Percentiles rank a stretch among this genome's conserved stretches.
Evolutionary conservation across 2,888 invertebrate species (phyloP).

Genomic region (Platynereis dumerilii): DNA sequence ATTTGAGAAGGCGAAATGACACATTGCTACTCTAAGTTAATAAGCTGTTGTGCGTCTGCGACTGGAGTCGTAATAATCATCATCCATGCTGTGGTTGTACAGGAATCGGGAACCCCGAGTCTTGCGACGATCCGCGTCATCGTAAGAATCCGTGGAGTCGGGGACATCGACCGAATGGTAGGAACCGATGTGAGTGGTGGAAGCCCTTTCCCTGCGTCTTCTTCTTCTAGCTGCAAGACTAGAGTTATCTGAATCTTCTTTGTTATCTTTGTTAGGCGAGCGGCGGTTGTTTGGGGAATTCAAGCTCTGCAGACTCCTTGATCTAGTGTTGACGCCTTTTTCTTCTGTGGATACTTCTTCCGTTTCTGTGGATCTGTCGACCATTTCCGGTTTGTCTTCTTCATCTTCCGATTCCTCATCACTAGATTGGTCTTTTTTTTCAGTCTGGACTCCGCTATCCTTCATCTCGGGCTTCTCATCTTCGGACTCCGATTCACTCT

Average conservation of each 20-base stretch:
- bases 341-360: slow-evolving; percentile 46
- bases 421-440: slow-evolving; percentile 35
- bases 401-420: slow-evolving; percentile 35
- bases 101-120: slow-evolving; percentile 8
- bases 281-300: slow-evolving; percentile 14
- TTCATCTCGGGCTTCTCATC: slow-evolving; percentile 12
- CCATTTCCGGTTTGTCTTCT: slow-evolving; percentile 26
- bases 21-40: no score
- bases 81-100: slow-evolving; percentile 28
- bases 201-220: slow-evolving; percentile 28
- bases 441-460: slow-evolving; percentile 4
- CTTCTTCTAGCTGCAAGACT: slow-evolving; percentile 33
- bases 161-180: slow-evolving; percentile 6
- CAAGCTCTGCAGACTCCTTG: slow-evolving; percentile 43
- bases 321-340: slow-evolving; percentile 50
- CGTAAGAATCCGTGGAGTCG: slow-evolving; percentile 5
- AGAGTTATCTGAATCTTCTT: slow-evolving; percentile 21
- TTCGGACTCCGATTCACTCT: slow-evolving; percentile 26
- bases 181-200: slow-evolving; percentile 23
- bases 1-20: no score
- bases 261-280: slow-evolving; percentile 2
- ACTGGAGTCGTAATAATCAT: slow-evolving; percentile 18
- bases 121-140: slow-evolving; percentile 23
- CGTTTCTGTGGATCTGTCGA: slow-evolving; percentile 34
- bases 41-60: no score